Evolutionary conservation across 2,797 vertebrate species (phyloP).

Genomic region (Dromococcyx pavoninus): DNA sequence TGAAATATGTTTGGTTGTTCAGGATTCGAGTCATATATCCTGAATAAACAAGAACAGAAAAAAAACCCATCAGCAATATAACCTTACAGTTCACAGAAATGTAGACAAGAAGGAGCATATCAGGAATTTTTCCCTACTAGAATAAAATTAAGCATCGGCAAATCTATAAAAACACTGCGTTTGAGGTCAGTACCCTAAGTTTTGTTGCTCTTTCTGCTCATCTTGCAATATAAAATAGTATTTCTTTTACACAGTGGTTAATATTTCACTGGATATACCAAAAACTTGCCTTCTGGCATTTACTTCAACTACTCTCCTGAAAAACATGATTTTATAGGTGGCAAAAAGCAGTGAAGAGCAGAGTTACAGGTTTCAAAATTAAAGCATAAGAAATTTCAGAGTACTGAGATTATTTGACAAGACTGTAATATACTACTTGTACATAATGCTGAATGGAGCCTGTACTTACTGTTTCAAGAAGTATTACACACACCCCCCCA

Average conservation of each 20-base stretch:
- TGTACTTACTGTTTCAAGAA: background rate
- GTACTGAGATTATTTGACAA: background rate
- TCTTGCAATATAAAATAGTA: background rate
- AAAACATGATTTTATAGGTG: background rate
- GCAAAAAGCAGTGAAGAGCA: background rate
- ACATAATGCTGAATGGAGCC: background rate
- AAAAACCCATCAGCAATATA: background rate
- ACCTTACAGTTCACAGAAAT: background rate
- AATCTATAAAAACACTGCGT: background rate
- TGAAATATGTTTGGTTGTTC: slow-evolving; percentile 93
- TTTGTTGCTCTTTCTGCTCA: background rate
- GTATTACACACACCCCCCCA: background rate
- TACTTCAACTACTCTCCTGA: background rate
- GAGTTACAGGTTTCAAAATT: background rate
- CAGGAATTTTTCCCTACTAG: background rate
- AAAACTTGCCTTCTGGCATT: background rate
- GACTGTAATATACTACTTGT: background rate
- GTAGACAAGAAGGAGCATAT: background rate
- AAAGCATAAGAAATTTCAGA: background rate
- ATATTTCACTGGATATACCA: background rate
- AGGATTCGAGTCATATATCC: slow-evolving; percentile 89
- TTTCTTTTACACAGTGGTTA: background rate
- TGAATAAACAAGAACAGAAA: slow-evolving; percentile 61
- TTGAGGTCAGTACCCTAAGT: background rate
- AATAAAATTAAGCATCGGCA: background rate